Conservation (phyloP, 2,113 vertebrate genomes). For the Alaudala cheleensis region DNA sequence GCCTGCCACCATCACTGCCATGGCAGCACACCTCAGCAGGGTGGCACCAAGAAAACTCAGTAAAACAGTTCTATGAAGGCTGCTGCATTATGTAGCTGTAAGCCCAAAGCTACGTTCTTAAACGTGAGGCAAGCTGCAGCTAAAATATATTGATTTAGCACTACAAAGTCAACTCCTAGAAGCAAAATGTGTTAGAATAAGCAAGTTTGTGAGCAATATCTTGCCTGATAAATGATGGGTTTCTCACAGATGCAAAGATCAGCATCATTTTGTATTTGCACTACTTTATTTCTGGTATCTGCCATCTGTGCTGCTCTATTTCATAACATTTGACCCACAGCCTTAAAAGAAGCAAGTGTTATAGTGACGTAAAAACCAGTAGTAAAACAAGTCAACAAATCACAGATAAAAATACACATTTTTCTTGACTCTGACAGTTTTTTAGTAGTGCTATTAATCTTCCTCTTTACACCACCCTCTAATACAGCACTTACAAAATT, state of each 20-base stretch:
- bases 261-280: conserved; percentile 12
- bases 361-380: accelerated
- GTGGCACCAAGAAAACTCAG: too few relatives aligned
- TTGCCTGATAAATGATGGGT: neutral
- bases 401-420: neutral
- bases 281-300: neutral
- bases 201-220: neutral
- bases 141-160: neutral
- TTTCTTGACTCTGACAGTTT: neutral
- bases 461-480: neutral
- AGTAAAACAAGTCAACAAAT: neutral
- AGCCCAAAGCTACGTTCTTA: neutral
- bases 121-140: neutral
- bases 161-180: neutral
- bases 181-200: neutral
- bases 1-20: neutral
- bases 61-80: neutral
- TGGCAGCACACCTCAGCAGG: accelerated
- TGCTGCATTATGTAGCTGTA: neutral
- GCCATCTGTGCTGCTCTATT: neutral
- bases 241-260: conserved; percentile 19
- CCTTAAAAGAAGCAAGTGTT: neutral
- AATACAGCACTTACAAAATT: neutral
- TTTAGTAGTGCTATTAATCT: neutral
- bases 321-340: neutral